These are phyloP conservation scores for Rhimphoctona megacephalus DNA, from an alignment of 2,888 invertebrate genomes.

Conservation along the genomic window DNA sequence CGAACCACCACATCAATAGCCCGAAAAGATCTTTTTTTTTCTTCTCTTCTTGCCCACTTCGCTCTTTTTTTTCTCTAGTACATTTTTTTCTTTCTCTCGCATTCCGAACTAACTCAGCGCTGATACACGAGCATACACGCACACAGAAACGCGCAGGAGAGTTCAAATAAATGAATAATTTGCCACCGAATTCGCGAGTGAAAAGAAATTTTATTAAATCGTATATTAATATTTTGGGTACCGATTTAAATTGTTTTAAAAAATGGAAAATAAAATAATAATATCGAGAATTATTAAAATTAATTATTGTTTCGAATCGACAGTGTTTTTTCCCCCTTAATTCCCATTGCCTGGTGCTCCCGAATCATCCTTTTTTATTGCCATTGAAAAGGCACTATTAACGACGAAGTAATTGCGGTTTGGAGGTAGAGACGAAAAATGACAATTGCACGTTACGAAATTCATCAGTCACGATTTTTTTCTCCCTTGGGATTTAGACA, in stretches of 20 bases:
- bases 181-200: not conserved
- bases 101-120: slow-evolving; percentile 55
- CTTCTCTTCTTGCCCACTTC: slow-evolving; percentile 30
- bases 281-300: not conserved
- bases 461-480: slow-evolving; percentile 42
- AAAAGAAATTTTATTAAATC: not conserved
- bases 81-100: slow-evolving; percentile 56
- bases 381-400: not conserved
- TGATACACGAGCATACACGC: not conserved
- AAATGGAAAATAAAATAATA: not conserved
- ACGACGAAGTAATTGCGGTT: slow-evolving; percentile 24
- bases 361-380: not conserved
- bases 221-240: not conserved
- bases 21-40: slow-evolving; percentile 59
- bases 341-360: not conserved
- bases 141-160: no score
- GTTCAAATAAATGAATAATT: slow-evolving; percentile 44
- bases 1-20: slow-evolving; percentile 61
- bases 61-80: slow-evolving; percentile 5
- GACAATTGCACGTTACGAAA: slow-evolving; percentile 14
- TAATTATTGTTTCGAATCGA: not conserved
- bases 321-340: not conserved
- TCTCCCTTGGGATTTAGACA: not conserved
- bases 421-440: slow-evolving; percentile 13
- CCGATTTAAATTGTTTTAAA: no score